Evolutionary conservation across 1,140 invertebrate genomes (phyloP).

Genomic region (Drosophila auraria): DNA sequence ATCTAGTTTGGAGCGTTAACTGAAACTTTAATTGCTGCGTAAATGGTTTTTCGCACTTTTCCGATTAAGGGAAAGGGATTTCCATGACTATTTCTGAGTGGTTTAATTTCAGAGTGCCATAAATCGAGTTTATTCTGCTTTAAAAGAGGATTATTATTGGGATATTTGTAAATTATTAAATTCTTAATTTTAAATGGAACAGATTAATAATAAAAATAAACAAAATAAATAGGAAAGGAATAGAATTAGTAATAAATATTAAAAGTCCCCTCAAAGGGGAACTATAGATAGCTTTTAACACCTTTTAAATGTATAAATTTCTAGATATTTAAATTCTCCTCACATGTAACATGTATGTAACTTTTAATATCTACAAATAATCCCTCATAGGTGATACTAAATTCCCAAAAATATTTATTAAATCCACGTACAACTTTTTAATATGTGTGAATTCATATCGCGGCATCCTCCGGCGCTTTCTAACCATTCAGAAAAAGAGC

Average conservation of each 20-base stretch:
- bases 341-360: too few species aligned
- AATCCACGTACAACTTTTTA: not conserved
- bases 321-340: too few species aligned
- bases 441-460: not conserved
- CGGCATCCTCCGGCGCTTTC: not conserved
- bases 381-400: not conserved
- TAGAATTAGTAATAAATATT: too few species aligned
- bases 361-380: too few species aligned
- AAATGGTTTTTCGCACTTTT: slow-evolving; percentile 40
- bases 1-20: slow-evolving; percentile 30
- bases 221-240: too few species aligned
- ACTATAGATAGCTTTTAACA: too few species aligned
- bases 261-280: too few species aligned
- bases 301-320: too few species aligned
- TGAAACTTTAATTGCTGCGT: slow-evolving; percentile 38
- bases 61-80: not conserved
- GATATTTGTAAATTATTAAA: too few species aligned
- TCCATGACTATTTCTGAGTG: not conserved
- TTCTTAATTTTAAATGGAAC: too few species aligned
- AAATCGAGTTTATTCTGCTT: too few species aligned
- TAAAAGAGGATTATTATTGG: not conserved
- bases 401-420: not conserved
- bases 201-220: too few species aligned
- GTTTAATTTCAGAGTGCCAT: not conserved
- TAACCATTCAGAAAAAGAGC: not conserved